Evolutionary conservation across 2,113 vertebrate species (phyloP), one percentile per base, ranked within the genome.

Genomic region (Protomyctophum bolini): DNA sequence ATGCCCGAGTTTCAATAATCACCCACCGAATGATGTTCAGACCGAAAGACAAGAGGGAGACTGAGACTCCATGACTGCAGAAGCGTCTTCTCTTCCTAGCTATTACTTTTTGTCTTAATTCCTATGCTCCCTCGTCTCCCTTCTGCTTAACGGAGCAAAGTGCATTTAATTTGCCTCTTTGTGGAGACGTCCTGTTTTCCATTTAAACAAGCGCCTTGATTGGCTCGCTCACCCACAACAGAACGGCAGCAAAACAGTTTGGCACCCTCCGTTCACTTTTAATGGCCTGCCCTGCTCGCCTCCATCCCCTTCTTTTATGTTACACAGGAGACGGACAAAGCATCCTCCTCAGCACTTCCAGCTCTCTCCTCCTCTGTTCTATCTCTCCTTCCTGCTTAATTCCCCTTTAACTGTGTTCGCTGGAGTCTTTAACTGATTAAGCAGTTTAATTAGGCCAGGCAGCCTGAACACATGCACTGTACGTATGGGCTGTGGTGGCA

Each of bases 351-450:
- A 91, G 91, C 90, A 89, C 88, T 92, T 92, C 86, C 75, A 49
- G 65, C 41, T 77, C 82, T 21, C 21, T 21, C 21, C 21, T 86
- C 76, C 73, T 75, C 87, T 86, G 82, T 68, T 86, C 86, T 79
- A 80, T 89, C 87, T 90, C 84, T 90, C 75, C 75, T 84, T 78
- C 78, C 86, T 85, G 89, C 90, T 92, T 93, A 91, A 92, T 92
- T 92, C 89, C 87, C 87, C 84, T 90, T 90, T 93, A 92, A 92
- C 86, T 85, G 90, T 88, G 84, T 89, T 88, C 84, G 73, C 89
- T 84, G 83, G 81, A 91, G 87, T 92, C 88, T 85, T 92, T 93
- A 92, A 92, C 91, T 93, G 91, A 93, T 94, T 92, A 92, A 90
- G 90, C 86, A 87, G 84, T 92, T 91, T 93, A 94, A 93, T 93